A percentile compares a stretch with the other conserved stretches of the same genome.
phyloP scores from a whole-genome alignment of 2,113 vertebrate genomes.

The Oreochromis niloticus region DNA sequence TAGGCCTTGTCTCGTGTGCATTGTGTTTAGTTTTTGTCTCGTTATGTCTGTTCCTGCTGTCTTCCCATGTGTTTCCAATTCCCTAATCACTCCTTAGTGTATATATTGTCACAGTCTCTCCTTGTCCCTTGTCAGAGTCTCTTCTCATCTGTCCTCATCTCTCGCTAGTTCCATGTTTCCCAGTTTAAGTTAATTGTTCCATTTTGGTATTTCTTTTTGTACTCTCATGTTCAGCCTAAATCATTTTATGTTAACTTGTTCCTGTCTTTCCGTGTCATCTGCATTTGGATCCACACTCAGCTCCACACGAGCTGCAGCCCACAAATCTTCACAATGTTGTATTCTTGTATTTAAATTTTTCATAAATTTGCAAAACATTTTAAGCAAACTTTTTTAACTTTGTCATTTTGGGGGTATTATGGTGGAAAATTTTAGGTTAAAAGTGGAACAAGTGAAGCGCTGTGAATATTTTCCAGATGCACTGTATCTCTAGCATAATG shows the following conservation, averaged over 20 bases:
- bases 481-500: background rate
- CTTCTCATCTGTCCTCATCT: background rate
- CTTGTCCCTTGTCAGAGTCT: background rate
- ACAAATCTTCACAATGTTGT: background rate
- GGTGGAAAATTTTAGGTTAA: background rate
- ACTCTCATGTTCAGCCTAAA: background rate
- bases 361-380: background rate
- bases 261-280: background rate
- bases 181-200: background rate
- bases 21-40: background rate
- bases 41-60: background rate
- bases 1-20: background rate
- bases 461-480: background rate
- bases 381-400: background rate
- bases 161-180: background rate
- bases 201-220: background rate
- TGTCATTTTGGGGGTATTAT: background rate
- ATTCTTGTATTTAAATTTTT: background rate
- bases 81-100: background rate
- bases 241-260: background rate
- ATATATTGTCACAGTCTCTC: background rate
- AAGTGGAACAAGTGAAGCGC: background rate
- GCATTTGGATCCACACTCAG: background rate
- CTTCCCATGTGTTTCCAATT: background rate
- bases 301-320: background rate